Evolutionary conservation across 2,797 vertebrate species (phyloP), one percentile per base, ranked within the genome.

Genomic region (Champsocephalus esox): DNA sequence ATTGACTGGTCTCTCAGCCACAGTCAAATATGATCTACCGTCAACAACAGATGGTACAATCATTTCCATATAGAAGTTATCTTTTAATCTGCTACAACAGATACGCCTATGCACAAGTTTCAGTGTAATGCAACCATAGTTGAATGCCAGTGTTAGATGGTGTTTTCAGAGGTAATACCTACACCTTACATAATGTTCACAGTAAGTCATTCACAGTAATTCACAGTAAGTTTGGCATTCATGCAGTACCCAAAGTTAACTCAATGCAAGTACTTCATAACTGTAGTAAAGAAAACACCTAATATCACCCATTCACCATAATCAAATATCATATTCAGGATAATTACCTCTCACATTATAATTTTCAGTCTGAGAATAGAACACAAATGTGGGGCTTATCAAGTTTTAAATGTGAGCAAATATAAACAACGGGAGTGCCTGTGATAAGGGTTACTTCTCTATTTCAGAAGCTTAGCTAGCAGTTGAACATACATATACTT

Each of bases 21-120:
- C 71, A 89, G 78, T 83, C 90, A 88, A 84, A 86, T 90, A 56
- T 55, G 21, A 75, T 55, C 19, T 43, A 46, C 63, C 67, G 57
- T 57, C 49, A 76, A 70, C 78, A 84, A 52, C 88, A 89, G 86
- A 75, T 90, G 89, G 84, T 51, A 56, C 64, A 64, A 61, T 69
- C 78, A 21, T 76, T 75, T 78, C 12, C 11, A 38, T 75, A 8
- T 9, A 38, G 19, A 78, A 60, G 34, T 56, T 10, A 6, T 48
- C 46, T 73, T 28, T 73, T 66, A 46, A 43, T 54, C 57, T 63
- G 16, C 68, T 69, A 45, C 5, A 32, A 60, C 21, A 55, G 19
- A 32, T 70, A 74, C 65, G 9, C 56, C 17, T 34, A 10, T 44
- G 48, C 14, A 56, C 43, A 58, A 19, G 19, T 14, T 72, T 74